phyloP scores from a whole-genome alignment of 2,797 vertebrate species.

The Acanthiza pusilla region DNA sequence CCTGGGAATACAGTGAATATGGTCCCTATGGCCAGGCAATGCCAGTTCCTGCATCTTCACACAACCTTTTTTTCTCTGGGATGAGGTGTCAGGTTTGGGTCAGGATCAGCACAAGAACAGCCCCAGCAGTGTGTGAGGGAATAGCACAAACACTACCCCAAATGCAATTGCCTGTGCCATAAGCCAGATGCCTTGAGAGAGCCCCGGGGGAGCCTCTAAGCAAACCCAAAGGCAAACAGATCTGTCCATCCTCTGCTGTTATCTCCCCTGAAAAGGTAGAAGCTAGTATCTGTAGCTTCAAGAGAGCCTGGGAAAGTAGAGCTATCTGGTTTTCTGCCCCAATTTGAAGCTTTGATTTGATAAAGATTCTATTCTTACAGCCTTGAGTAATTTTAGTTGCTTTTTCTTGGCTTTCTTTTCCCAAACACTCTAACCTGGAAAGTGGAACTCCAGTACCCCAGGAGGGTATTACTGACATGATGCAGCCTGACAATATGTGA shows the following conservation, averaged over 20 bases:
- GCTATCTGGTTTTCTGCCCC: background rate
- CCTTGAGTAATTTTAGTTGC: background rate
- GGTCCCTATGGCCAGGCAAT: background rate
- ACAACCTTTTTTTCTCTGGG: background rate
- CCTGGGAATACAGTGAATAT: rapidly evolving
- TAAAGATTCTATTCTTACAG: background rate
- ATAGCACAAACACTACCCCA: background rate
- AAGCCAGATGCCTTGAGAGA: background rate
- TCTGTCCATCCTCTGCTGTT: background rate
- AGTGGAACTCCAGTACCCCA: constrained; percentile 37
- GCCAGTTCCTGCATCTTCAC: background rate
- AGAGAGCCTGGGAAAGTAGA: background rate
- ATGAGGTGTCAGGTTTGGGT: background rate
- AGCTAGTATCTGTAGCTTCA: background rate
- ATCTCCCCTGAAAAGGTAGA: background rate
- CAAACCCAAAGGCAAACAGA: background rate
- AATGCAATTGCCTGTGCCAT: background rate
- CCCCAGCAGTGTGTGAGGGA: background rate
- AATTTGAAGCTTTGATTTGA: background rate
- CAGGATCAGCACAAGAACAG: background rate
- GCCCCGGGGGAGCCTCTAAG: rapidly evolving
- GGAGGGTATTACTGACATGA: constrained; percentile 32
- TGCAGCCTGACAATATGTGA: constrained; percentile 28
- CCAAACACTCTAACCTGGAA: constrained; percentile 11
- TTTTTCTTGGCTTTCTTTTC: background rate